A percentile compares a stretch with the other conserved stretches of the same genome.
Conservation (phyloP, 1,140 invertebrate species). For the Formica selysi region DNA sequence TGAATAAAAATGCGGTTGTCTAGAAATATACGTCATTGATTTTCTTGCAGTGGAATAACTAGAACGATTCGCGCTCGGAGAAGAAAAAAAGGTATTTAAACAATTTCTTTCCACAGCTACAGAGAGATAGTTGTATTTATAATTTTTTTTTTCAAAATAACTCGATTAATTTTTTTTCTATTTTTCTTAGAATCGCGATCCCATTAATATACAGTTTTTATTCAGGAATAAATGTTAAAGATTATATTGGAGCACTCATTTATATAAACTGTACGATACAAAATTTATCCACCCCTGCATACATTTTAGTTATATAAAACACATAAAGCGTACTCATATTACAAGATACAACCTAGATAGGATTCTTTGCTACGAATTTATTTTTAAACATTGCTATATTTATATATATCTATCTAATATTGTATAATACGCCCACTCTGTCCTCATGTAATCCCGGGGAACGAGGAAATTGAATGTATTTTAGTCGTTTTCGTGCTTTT, state of each 20-base stretch:
- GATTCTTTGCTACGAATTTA: slow-evolving; percentile 32
- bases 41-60: not conserved
- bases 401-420: slow-evolving; percentile 21
- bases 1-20: not conserved
- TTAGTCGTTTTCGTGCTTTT: slow-evolving; percentile 55
- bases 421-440: not conserved
- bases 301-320: too few species aligned
- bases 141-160: not conserved
- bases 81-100: not conserved
- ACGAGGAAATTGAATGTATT: slow-evolving; percentile 18
- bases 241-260: not conserved
- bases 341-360: slow-evolving; percentile 29
- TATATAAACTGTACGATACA: too few species aligned
- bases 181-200: not conserved
- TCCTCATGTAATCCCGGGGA: slow-evolving; percentile 5
- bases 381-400: slow-evolving; percentile 49
- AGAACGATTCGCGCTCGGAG: not conserved
- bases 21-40: not conserved
- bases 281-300: too few species aligned
- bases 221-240: not conserved
- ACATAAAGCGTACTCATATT: not conserved
- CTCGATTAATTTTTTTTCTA: not conserved
- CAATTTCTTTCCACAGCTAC: not conserved
- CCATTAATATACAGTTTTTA: not conserved
- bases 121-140: not conserved